Evolutionary conservation across 2,888 invertebrate species (phyloP), one percentile per base, ranked within the genome.

Genomic region (Melanophora roralis): DNA sequence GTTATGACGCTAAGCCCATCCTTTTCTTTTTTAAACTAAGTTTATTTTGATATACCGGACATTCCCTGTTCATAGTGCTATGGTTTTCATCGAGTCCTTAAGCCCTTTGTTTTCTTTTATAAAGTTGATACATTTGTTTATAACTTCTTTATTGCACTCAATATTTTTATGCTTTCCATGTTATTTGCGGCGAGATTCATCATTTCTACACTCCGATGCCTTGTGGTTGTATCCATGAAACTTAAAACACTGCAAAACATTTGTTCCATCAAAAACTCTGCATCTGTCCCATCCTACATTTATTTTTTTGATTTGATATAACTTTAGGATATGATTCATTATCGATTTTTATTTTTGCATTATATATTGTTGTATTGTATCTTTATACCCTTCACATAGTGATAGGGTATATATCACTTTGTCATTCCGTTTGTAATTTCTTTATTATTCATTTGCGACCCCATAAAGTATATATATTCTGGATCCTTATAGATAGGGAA

Each of bases 91-190:
- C 45, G 8, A 59, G 3, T 32, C 53, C 69, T 12, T 69, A n/a
- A 59, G 34, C 21, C 45, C 11, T 16, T 4, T 23, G n/a, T 53
- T 62, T 7, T 14, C 16, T 23, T 32, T 45, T 11, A 47, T 43
- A 72, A 62, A 53, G n/a, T 64, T 72, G 16, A 60, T 53, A 19
- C 60, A 38, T 49, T 71, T 71, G 14, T 0, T 32, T 43, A 55
- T 14, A 9, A 9, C n/a, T 55, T 55, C 55, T 51, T 38, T 68
- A 6, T 40, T 55, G 11, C 60, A 43, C 11, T 53, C 32, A 6
- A n/a, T n/a, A n/a, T n/a, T n/a, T n/a, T n/a, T n/a, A n/a, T 53
- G 53, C 3, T 53, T 36, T 47, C 27, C 49, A 65, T 65, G 49
- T 8, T 49, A 65, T 38, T 65, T 49, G 3, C 11, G 19, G 19